These are phyloP conservation scores for Podiceps cristatus DNA, from an alignment of 2,113 vertebrate genomes.

Conservation along the genomic window DNA sequence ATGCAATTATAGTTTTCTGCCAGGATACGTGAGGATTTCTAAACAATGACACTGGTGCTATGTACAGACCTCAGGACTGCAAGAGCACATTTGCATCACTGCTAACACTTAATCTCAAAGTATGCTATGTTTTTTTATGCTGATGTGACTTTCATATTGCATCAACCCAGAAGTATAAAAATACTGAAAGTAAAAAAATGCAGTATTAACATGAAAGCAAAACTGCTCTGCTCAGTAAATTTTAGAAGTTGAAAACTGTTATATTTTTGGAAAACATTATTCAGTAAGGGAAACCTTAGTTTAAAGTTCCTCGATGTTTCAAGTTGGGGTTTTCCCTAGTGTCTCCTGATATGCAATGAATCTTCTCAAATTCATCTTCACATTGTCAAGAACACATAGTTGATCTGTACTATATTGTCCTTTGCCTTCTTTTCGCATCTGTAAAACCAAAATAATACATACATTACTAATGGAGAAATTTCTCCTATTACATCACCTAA, in stretches of 20 bases:
- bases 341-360: conserved; percentile 93
- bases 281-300: conserved; percentile 47
- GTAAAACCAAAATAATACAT: conserved; percentile 8
- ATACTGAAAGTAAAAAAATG: not conserved
- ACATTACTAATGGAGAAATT: not conserved
- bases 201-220: not conserved
- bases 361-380: conserved; percentile 93
- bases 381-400: conserved; percentile 93
- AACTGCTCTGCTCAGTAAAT: not conserved
- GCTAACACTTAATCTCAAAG: not conserved
- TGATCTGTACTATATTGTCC: conserved; percentile 87
- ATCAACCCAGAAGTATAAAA: conserved; percentile 42
- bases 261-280: conserved; percentile 30
- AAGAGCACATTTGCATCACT: not conserved
- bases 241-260: not conserved
- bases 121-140: rapidly evolving
- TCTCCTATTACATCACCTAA: not conserved
- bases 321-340: conserved; percentile 77
- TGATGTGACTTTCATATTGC: conserved; percentile 1
- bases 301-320: conserved; percentile 27
- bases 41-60: not conserved
- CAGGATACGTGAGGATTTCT: not conserved
- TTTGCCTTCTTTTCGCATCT: conserved; percentile 94
- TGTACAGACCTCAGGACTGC: not conserved
- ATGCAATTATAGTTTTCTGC: not conserved